Evolutionary conservation across 2,888 invertebrate genomes (phyloP), one percentile per base, ranked within the genome.

Genomic region (Geotrupes spiniger): DNA sequence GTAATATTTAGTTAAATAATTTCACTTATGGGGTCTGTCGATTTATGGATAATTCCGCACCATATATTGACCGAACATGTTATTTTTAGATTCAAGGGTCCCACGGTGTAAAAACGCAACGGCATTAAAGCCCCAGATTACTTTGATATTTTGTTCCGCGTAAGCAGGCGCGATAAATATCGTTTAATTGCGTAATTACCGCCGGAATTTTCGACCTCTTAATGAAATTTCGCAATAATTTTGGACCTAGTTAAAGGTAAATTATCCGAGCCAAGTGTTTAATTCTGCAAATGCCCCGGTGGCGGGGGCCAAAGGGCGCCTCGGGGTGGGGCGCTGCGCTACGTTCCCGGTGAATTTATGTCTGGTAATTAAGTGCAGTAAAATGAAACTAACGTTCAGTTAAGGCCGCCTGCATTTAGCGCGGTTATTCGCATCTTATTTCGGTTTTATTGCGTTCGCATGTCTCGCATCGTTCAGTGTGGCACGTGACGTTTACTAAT

Each of bases 231-330:
- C 36, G 38, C 46, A 47, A 48, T 52, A 55, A 55, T 55, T n/a
- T 44, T 52, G 50, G 46, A 50, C 48, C 50, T 44, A 52, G 52
- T 48, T 55, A 52, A 55, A 55, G 52, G 55, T 52, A 48, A 55
- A 55, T 52, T 51, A 55, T 52, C 51, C 52, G 26, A 42, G 44
- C 37, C 37, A 36, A 44, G 37, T 16, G 44, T 44, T 44, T 44
- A 44, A 44, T 44, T 37, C 44, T 44, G 38, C 16, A 44, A 44
- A 37, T 44, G 44, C 44, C 44, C 36, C 15, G 28, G 14, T 21
- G 42, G 42, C 21, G 21, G 21, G 21, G 21, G 21, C 21, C 21
- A 21, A 21, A 4, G 21, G 6, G 21, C 21, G 3, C 21, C 21
- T 3, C 4, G 21, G 21, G 21, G 6, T 8, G 33, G 44, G 37